phyloP scores from a whole-genome alignment of 2,888 invertebrate species.

The Hesperia comma region DNA sequence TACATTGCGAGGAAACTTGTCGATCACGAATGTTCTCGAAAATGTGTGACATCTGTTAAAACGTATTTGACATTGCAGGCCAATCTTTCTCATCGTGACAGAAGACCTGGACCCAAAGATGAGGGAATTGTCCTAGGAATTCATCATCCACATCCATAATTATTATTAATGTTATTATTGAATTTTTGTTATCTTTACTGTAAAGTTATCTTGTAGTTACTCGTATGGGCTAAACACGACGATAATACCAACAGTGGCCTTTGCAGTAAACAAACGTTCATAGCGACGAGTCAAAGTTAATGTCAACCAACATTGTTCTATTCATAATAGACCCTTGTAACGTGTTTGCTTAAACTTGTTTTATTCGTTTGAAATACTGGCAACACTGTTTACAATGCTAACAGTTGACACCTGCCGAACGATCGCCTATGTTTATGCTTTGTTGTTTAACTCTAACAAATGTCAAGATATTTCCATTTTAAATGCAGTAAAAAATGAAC shows the following conservation, averaged over 20 bases:
- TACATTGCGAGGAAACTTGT: no score
- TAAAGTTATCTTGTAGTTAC: no score
- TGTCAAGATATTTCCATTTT: slow-evolving; percentile 20
- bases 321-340: slow-evolving; percentile 34
- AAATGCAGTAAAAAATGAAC: slow-evolving; percentile 24
- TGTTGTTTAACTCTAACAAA: slow-evolving; percentile 19
- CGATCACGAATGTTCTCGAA: no score
- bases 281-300: slow-evolving; percentile 8
- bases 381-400: slow-evolving; percentile 66
- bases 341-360: slow-evolving; percentile 47
- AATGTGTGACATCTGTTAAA: no score
- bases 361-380: slow-evolving; percentile 58
- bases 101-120: no score
- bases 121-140: no score
- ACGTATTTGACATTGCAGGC: no score
- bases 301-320: slow-evolving; percentile 34
- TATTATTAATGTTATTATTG: no score
- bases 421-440: slow-evolving; percentile 21
- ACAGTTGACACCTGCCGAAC: slow-evolving; percentile 63
- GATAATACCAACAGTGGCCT: slow-evolving; percentile 1
- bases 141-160: no score
- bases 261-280: slow-evolving; percentile 43
- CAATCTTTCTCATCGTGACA: no score
- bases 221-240: no score
- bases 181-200: no score